phyloP scores from a whole-genome alignment of 2,113 vertebrate species.

The Falcunculus frontatus region DNA sequence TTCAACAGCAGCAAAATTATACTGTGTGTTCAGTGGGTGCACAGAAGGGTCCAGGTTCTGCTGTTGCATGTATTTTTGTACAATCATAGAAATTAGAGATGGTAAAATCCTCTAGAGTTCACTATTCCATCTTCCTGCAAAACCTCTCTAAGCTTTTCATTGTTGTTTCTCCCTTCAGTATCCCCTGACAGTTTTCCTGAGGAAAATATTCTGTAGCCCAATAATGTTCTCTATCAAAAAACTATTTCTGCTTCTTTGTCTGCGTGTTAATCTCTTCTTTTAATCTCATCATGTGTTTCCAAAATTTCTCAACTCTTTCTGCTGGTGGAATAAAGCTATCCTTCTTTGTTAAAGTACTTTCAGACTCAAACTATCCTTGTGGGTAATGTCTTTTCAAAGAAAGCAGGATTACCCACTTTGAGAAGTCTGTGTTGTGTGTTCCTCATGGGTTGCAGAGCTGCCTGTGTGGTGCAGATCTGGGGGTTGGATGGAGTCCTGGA shows the following conservation, averaged over 20 bases:
- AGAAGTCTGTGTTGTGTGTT: not conserved
- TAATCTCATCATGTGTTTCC: not conserved
- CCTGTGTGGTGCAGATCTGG: not conserved
- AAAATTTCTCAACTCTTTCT: not conserved
- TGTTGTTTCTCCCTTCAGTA: not conserved
- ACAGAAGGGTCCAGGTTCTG: not conserved
- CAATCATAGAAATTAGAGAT: not conserved
- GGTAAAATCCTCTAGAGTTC: not conserved
- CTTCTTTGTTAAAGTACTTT: not conserved
- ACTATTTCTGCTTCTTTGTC: not conserved
- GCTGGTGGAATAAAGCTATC: not conserved
- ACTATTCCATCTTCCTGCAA: not conserved
- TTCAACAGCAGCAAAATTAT: not conserved
- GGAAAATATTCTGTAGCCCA: not conserved
- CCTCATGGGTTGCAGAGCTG: not conserved
- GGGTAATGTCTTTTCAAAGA: not conserved
- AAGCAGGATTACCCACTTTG: not conserved
- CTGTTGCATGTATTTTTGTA: not conserved
- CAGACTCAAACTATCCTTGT: not conserved
- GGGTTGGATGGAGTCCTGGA: not conserved
- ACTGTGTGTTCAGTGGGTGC: not conserved
- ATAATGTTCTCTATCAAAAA: not conserved
- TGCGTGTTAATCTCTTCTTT: not conserved
- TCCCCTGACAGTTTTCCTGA: not conserved
- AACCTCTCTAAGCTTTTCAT: not conserved